These are phyloP conservation scores for Astur gentilis DNA, from an alignment of 2,113 vertebrate genomes.

Conservation along the genomic window DNA sequence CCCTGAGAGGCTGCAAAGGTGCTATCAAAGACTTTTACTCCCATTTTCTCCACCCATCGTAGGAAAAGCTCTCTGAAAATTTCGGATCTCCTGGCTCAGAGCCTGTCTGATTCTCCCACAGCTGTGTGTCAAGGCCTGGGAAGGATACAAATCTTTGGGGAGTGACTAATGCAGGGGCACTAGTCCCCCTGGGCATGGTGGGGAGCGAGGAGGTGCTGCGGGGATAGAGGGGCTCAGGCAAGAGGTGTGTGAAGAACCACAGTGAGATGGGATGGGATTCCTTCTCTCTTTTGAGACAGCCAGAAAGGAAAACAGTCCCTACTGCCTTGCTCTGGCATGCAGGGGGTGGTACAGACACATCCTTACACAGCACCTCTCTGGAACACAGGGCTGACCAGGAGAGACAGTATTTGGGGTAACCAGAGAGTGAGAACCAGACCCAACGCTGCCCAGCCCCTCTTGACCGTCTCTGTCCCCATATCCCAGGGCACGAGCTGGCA, in stretches of 20 bases:
- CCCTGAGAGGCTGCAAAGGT: not conserved
- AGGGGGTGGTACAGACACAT: not conserved
- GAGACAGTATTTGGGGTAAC: not conserved
- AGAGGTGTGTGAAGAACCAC: not conserved
- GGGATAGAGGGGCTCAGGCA: not conserved
- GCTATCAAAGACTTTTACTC: not conserved
- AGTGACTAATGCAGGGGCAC: not conserved
- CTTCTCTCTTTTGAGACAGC: not conserved
- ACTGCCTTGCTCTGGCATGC: not conserved
- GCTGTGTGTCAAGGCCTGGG: not conserved
- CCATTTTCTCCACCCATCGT: rapidly evolving
- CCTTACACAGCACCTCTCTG: not conserved
- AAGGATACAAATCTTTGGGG: not conserved
- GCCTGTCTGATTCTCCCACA: not conserved
- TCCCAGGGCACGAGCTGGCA: not conserved
- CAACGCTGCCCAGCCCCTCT: not conserved
- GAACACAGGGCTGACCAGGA: not conserved
- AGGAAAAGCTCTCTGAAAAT: not conserved
- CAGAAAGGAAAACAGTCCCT: not conserved
- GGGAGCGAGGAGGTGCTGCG: not conserved
- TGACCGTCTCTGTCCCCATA: not conserved
- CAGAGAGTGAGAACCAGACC: not conserved
- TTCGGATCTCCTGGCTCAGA: not conserved
- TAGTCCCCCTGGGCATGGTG: not conserved
- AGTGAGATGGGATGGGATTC: not conserved